phyloP scores from a whole-genome alignment of 2,113 vertebrate genomes.

The Lamprotornis superbus region DNA sequence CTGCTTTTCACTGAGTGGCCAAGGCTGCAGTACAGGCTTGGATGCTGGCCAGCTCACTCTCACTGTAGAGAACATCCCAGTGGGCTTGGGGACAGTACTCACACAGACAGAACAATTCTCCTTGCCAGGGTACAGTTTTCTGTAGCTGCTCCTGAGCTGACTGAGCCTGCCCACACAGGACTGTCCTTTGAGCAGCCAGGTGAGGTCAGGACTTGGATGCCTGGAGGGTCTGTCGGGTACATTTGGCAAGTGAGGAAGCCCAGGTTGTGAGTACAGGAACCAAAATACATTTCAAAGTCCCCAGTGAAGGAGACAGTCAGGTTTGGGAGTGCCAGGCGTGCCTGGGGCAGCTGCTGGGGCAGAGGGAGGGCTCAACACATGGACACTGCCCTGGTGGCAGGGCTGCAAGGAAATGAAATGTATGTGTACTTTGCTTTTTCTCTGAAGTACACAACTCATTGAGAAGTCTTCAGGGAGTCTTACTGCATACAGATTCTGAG shows the following conservation, averaged over 20 bases:
- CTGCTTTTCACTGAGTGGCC: background rate
- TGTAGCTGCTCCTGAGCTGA: background rate
- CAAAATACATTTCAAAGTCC: background rate
- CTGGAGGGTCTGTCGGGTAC: background rate
- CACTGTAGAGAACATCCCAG: background rate
- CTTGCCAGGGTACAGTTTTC: background rate
- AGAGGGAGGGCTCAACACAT: background rate
- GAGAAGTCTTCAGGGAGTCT: background rate
- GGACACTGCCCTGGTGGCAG: background rate
- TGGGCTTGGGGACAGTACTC: background rate
- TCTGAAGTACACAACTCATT: background rate
- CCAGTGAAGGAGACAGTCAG: background rate
- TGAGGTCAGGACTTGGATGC: background rate
- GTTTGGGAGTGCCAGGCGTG: fast-evolving
- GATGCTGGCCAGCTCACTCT: background rate
- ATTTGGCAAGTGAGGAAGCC: background rate
- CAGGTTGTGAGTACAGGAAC: background rate
- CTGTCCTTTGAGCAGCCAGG: background rate
- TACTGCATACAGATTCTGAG: background rate
- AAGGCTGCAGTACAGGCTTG: background rate
- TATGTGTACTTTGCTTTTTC: background rate
- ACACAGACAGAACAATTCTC: background rate
- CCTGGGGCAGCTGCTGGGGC: background rate
- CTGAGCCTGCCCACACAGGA: background rate
- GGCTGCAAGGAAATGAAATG: background rate